Base-by-base conservation (phyloP, 1,140 invertebrate species). In the Pollicipes pollicipes region DNA sequence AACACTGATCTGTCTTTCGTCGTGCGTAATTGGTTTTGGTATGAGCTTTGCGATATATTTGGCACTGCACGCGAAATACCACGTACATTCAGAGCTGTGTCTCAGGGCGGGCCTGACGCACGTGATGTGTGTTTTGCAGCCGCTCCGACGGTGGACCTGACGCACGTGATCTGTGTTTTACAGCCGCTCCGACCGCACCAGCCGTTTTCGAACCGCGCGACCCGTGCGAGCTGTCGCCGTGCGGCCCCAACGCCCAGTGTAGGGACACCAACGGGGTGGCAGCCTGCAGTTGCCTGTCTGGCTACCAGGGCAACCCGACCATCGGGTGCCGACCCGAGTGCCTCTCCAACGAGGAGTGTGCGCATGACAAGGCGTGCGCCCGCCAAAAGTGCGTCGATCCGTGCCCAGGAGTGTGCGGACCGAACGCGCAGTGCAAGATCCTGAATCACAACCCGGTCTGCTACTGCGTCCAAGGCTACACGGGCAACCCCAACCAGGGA, bases 261-360 rank as follows among this genome's bases (percentile, higher is more conserved):
- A 66, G 45, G 30, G 66, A 37, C 32, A 69, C 35, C 21, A 75
- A 76, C 4, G 75, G 76, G 63, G 69, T 75, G 63, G 76, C 76
- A 26, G 67, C 74, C 21, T 88, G 87, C 76, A 83, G 83, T 63
- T 89, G 87, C 75, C 78, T 86, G 63, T 78, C 77, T 64, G 83
- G 82, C 66, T 88, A 83, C 75, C 79, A 84, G 70, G 87, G 87
- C 63, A 80, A 80, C 71, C 74, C 74, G 24, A 31, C 35, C 24
- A 45, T 73, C 64, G 69, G 68, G 16, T 77, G 74, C 32, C 79
- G 85, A 66, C 82, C 85, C 6, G 88, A 89, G 70, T 89, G 86
- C 74, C 84, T 89, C 73, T 89, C 88, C 30, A 87, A 90, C 79
- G 88, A 89, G 13, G 90, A 91, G 74, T 94, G 91, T 77, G 80